phyloP scores from a whole-genome alignment of 2,888 invertebrate species.

The Macaria liturata region DNA sequence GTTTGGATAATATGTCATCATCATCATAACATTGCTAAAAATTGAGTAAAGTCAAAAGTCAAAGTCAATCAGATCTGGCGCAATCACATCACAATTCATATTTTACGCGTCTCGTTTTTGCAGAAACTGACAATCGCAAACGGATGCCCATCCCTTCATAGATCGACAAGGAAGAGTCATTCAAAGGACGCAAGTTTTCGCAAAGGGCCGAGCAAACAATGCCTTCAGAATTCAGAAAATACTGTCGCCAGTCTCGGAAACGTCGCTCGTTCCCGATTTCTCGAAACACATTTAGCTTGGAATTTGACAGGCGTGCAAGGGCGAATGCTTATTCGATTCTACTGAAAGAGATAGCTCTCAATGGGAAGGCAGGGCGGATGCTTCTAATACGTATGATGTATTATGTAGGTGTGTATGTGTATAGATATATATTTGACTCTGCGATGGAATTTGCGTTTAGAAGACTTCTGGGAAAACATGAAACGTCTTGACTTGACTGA shows the following conservation, averaged over 20 bases:
- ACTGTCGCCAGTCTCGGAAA: constrained; percentile 10
- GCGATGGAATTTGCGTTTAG: constrained; percentile 20
- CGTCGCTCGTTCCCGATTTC: constrained; percentile 3
- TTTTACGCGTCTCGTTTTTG: not conserved
- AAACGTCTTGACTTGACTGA: constrained; percentile 1
- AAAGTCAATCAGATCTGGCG: too few species aligned
- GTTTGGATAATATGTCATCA: too few species aligned
- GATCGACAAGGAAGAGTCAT: not conserved
- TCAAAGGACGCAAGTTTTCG: constrained; percentile 7
- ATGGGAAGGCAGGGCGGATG: not conserved
- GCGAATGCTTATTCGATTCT: constrained; percentile 15
- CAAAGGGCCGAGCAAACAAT: constrained; percentile 11
- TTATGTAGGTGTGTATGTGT: too few species aligned
- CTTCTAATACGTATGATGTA: too few species aligned
- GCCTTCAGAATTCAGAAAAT: constrained; percentile 2
- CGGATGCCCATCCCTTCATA: not conserved
- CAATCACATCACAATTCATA: too few species aligned
- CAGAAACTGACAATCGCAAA: not conserved
- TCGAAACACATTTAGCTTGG: constrained; percentile 14
- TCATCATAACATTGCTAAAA: too few species aligned
- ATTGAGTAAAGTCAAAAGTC: too few species aligned
- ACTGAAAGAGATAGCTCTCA: constrained; percentile 16
- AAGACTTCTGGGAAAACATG: constrained; percentile 16
- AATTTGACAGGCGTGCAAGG: constrained; percentile 16
- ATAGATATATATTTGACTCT: constrained; percentile 9